Conservation (phyloP, 1,140 invertebrate genomes). For the Apis florea region DNA sequence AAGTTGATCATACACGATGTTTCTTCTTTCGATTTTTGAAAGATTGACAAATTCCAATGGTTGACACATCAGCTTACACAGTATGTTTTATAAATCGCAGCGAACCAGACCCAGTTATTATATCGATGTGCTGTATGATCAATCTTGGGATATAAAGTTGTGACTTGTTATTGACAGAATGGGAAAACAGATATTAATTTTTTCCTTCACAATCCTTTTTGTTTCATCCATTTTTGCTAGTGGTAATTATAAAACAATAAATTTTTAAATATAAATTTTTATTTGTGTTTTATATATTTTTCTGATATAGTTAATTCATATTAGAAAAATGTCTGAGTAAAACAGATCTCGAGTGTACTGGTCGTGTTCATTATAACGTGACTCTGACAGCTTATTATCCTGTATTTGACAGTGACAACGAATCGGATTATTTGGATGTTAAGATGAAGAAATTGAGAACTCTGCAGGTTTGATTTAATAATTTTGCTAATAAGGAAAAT, state of each 20-base stretch:
- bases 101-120: not conserved
- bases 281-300: not conserved
- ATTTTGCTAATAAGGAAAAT: too few species aligned
- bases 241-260: slow-evolving; percentile 5
- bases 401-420: slow-evolving; percentile 73
- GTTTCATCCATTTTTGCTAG: not conserved
- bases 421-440: slow-evolving; percentile 75
- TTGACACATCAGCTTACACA: not conserved
- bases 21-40: not conserved
- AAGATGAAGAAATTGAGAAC: slow-evolving; percentile 76
- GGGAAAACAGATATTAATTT: not conserved
- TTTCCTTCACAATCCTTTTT: not conserved
- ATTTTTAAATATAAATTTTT: not conserved
- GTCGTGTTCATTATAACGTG: slow-evolving; percentile 72
- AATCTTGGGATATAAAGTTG: not conserved
- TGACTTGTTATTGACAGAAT: not conserved
- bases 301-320: not conserved
- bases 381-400: slow-evolving; percentile 80
- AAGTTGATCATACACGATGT: not conserved
- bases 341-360: slow-evolving; percentile 58
- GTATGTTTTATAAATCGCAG: not conserved
- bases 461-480: slow-evolving; percentile 75
- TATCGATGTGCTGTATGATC: not conserved
- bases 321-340: slow-evolving; percentile 22
- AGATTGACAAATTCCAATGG: slow-evolving; percentile 34